These are phyloP conservation scores for Chydorus sphaericus DNA, from an alignment of 2,888 invertebrate species.

Conservation along the genomic window DNA sequence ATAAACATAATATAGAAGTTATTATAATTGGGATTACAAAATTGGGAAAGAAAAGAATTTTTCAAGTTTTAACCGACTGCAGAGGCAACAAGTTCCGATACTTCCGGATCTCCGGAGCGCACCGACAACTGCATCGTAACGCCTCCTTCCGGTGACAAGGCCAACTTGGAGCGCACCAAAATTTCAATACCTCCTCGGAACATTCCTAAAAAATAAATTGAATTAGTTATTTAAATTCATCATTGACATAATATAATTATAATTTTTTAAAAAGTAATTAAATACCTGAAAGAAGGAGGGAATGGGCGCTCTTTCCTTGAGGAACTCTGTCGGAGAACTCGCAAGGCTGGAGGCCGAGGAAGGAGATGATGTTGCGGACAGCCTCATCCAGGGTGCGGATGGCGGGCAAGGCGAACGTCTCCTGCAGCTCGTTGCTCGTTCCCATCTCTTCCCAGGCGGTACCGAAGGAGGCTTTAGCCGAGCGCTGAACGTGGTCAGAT, in stretches of 20 bases:
- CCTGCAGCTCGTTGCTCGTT: slow-evolving; percentile 65
- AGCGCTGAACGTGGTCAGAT: slow-evolving; percentile 69
- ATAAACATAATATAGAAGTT: too few species aligned
- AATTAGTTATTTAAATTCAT: not conserved
- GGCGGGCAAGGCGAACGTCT: slow-evolving; percentile 77
- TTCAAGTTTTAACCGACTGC: slow-evolving; percentile 58
- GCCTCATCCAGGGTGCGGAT: slow-evolving; percentile 67
- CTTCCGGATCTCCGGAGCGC: slow-evolving; percentile 65
- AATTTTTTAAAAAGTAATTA: slow-evolving; percentile 4
- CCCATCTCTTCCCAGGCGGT: slow-evolving; percentile 62
- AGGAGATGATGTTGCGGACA: slow-evolving; percentile 64
- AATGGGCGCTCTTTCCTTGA: slow-evolving; percentile 67
- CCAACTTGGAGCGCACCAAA: slow-evolving; percentile 68
- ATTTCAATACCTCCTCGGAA: slow-evolving; percentile 86
- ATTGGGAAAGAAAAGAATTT: too few species aligned
- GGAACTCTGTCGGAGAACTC: slow-evolving; percentile 70
- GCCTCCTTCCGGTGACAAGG: slow-evolving; percentile 49
- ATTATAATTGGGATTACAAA: too few species aligned
- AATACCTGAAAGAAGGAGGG: slow-evolving; percentile 58
- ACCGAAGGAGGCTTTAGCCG: slow-evolving; percentile 59
- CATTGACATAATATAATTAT: not conserved
- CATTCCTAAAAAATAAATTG: slow-evolving; percentile 40
- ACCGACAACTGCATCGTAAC: slow-evolving; percentile 90
- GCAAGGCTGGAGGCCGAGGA: slow-evolving; percentile 68
- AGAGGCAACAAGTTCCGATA: slow-evolving; percentile 73